Base-by-base conservation (phyloP, 92 coral and sea anemone species). In the Palythoa grandiflora region DNA sequence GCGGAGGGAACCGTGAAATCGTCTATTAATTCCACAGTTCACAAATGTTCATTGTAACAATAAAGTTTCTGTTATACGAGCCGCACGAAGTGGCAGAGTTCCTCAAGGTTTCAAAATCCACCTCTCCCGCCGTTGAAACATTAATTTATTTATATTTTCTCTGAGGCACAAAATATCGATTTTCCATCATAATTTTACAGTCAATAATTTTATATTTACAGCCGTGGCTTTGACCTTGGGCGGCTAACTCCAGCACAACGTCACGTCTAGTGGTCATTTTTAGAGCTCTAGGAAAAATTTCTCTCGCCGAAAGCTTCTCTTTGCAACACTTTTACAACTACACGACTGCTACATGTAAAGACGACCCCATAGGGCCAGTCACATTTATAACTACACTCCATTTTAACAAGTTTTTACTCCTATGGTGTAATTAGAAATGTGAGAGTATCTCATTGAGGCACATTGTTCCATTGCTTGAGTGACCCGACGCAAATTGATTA, bases 81-180 rank as follows among this genome's bases (percentile, higher is more conserved):
- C 47, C 47, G 3, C 3, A 40, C 47, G 6, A 2, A 40, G 50
- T 0, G 50, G 50, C 28, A 44, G 50, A 44, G 6, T 44, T 4
- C 50, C 50, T 44, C 5, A 2, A 44, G 50, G 7, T 55, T 55
- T 55, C 61, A 55, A 11, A 55, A 55, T 8, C 17, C 36, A 21
- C 71, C 36, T 9, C 36, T 70, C 17, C 16, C 38, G 57, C 84
- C 88, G 37, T 91, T 93, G 89, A 90, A 91, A 88, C 91, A 83
- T 92, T 92, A 90, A 91, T 93, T 93, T 91, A 93, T 93, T 93
- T 90, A 93, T 93, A 89, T 84, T 84, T 91, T 84, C 81, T 77
- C 72, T 93, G 88, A 77, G 89, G 86, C 95, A 91, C 93, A 93
- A 93, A 93, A 93, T 93, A 93, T 87, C 89, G 93, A 91, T 91